A percentile compares a stretch with the other conserved stretches of the same genome.
These are phyloP conservation scores for Euglossa dilemma DNA, from an alignment of 1,140 invertebrate species.

Conservation along the genomic window DNA sequence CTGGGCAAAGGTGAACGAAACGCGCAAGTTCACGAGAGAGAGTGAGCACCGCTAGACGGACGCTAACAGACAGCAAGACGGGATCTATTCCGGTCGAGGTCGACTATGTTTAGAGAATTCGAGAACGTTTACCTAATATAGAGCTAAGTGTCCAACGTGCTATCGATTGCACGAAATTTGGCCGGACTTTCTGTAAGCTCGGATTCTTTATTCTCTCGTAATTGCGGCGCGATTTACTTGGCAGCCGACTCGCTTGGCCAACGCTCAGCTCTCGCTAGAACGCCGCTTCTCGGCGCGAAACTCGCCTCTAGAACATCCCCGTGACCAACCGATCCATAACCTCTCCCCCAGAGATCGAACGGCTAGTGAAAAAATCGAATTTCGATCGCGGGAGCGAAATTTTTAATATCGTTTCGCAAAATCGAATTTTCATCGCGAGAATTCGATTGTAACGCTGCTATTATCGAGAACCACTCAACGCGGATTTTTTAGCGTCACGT, in stretches of 20 bases:
- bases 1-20: not conserved
- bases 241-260: conserved; percentile 31
- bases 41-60: not conserved
- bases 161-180: conserved; percentile 41
- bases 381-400: not conserved
- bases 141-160: not conserved
- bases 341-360: not conserved
- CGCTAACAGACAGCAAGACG: not conserved
- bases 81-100: conserved; percentile 30
- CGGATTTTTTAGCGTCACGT: too few relatives aligned
- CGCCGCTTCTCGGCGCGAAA: not conserved
- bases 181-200: conserved; percentile 22
- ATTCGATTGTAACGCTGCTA: not conserved
- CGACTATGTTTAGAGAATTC: conserved; percentile 41
- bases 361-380: not conserved
- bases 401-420: too few relatives aligned
- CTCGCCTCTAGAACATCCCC: not conserved
- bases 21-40: not conserved
- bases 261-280: not conserved
- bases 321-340: conserved; percentile 9
- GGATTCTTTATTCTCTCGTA: conserved; percentile 25
- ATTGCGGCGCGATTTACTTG: conserved; percentile 39
- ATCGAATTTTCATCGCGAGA: not conserved
- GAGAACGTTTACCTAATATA: conserved; percentile 35
- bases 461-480: too few relatives aligned